Evolutionary conservation across 2,888 invertebrate species (phyloP), one percentile per base, ranked within the genome.

Genomic region (Hyppa rectilinea): DNA sequence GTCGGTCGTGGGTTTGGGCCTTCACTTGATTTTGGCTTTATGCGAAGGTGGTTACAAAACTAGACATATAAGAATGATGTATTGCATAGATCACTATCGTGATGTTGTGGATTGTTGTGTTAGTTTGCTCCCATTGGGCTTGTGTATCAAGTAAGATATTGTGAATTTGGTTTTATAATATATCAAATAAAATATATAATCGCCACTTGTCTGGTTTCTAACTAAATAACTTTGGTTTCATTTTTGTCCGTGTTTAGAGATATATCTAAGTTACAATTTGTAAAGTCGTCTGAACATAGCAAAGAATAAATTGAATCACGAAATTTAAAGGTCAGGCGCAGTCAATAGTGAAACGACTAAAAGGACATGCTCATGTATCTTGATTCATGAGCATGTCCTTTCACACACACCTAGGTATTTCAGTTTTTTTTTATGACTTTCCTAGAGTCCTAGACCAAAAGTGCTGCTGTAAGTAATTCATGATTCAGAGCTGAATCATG

Each of bases 21-120:
- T n/a, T 61, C 29, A 68, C 63, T 81, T 64, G 55, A 69, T 81
- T 81, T 81, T 68, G 81, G 50, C 60, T 76, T 81, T 47, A 14
- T 17, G n/a, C 50, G 55, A 75, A 56, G 38, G 9, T 71, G 29
- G 49, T 56, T 38, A 55, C n/a, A 38, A n/a, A 29, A 40, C 38
- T 53, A 47, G 14, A 38, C 29, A 40, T 76, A 55, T 49, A 23
- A 55, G 38, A 61, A 56, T 47, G 56, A 40, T 53, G 38, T 63
- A 55, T 78, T 58, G 66, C 38, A 53, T 61, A 53, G 63, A 12
- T 81, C 64, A 74, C 65, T 75, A 62, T 81, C 78, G 71, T 71
- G 67, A 67, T 71, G 56, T 75, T 62, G 52, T 81, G 65, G 34
- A 50, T 60, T 65, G 71, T 58, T 60, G n/a, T 56, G 45, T 26